Evolutionary conservation across 2,888 invertebrate genomes (phyloP).

Genomic region (Carterocephalus palaemon): DNA sequence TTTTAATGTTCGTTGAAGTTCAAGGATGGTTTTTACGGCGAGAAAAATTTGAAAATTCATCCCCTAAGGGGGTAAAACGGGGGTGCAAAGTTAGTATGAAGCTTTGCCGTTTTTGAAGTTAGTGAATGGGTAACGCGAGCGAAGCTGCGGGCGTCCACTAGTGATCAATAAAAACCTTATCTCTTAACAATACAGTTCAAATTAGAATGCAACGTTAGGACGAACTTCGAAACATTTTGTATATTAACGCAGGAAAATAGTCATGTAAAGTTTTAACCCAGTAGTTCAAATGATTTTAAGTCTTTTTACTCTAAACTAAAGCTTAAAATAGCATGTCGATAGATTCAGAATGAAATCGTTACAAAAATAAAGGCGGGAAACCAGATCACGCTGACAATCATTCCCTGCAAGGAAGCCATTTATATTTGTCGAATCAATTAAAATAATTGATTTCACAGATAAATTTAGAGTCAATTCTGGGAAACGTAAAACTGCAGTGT

Average conservation of each 20-base stretch:
- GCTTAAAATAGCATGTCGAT: constrained; percentile 23
- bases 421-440: constrained; percentile 74
- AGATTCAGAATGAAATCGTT: constrained; percentile 22
- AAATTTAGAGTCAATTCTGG: constrained; percentile 37
- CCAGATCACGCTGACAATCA: constrained; percentile 65
- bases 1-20: too few species aligned
- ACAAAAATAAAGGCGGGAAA: constrained; percentile 55
- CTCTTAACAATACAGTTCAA: constrained; percentile 7
- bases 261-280: not conserved
- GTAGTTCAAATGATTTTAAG: constrained; percentile 1
- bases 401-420: constrained; percentile 56
- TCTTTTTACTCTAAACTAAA: constrained; percentile 12
- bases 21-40: too few species aligned
- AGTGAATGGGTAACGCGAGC: too few species aligned
- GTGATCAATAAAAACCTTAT: constrained; percentile 9
- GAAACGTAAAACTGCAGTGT: constrained; percentile 35
- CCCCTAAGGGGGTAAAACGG: too few species aligned
- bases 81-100: too few species aligned
- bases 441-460: constrained; percentile 73
- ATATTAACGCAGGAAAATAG: constrained; percentile 20
- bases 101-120: too few species aligned
- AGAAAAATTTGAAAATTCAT: too few species aligned
- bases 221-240: constrained; percentile 4
- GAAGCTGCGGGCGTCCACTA: too few species aligned
- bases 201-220: constrained; percentile 9